A percentile compares a stretch with the other conserved stretches of the same genome.
These are phyloP conservation scores for Melolontha melolontha DNA, from an alignment of 2,888 invertebrate species.

Conservation along the genomic window DNA sequence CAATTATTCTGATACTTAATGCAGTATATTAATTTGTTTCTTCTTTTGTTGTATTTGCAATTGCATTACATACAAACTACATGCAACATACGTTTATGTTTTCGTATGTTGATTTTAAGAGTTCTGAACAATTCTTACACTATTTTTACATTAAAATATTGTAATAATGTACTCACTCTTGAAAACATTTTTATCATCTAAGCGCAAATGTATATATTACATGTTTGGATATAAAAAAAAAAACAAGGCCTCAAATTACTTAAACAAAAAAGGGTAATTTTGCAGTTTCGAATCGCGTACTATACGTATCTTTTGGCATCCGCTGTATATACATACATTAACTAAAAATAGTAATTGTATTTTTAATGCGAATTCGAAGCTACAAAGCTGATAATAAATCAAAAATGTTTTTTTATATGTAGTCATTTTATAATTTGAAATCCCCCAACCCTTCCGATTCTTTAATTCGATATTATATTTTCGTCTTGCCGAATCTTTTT, in stretches of 20 bases:
- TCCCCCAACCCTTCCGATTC: too few relatives aligned
- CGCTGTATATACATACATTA: conserved; percentile 21
- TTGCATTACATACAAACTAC: conserved; percentile 27
- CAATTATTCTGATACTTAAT: too few relatives aligned
- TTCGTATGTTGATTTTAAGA: background rate
- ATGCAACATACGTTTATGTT: background rate
- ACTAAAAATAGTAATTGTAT: conserved; percentile 1
- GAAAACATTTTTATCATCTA: background rate
- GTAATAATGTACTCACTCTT: conserved; percentile 10
- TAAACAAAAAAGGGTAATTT: conserved; percentile 2
- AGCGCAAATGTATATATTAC: conserved; percentile 3
- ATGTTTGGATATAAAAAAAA: background rate
- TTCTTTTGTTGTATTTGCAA: background rate
- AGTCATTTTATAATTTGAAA: too few relatives aligned
- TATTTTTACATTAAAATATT: conserved; percentile 12
- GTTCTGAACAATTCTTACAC: background rate
- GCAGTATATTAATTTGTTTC: too few relatives aligned
- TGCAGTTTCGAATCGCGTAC: conserved; percentile 9
- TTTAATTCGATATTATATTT: conserved; percentile 3
- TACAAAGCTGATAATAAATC: background rate
- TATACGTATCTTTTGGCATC: conserved; percentile 13
- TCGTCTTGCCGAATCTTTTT: conserved; percentile 24
- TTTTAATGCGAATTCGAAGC: conserved; percentile 5
- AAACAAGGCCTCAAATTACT: conserved; percentile 27
- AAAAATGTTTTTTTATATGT: conserved; percentile 1